A percentile compares a stretch with the other conserved stretches of the same genome.
These are phyloP conservation scores for Phorcus lineatus DNA, from an alignment of 2,888 invertebrate genomes.

Conservation along the genomic window DNA sequence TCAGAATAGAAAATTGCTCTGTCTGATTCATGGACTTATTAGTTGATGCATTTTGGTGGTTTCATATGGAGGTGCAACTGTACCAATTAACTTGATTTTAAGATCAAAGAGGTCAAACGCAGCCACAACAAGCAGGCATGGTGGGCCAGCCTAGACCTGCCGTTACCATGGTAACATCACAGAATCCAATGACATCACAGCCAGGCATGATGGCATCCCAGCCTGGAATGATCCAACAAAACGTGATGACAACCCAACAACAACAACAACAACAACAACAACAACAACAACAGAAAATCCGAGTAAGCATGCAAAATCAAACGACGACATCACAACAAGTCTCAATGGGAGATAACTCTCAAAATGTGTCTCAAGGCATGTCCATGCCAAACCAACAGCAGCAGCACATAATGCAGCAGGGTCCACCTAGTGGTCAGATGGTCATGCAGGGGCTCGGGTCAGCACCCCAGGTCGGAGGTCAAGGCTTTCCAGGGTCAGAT, in stretches of 20 bases:
- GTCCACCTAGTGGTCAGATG: slow-evolving; percentile 25
- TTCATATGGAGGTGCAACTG: too few relatives aligned
- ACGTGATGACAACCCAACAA: background rate
- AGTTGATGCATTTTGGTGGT: too few relatives aligned
- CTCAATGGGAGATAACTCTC: slow-evolving; percentile 23
- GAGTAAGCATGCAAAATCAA: background rate
- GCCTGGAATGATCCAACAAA: background rate
- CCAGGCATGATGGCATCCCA: background rate
- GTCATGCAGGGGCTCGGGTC: slow-evolving; percentile 32
- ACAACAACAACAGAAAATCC: slow-evolving; percentile 1
- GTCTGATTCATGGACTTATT: too few relatives aligned
- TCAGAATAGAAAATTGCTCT: too few relatives aligned
- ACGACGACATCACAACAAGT: background rate
- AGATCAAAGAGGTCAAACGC: background rate
- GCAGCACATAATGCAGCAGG: slow-evolving; percentile 1
- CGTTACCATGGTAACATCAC: slow-evolving; percentile 4
- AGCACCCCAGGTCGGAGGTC: slow-evolving; percentile 24
- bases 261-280: background rate
- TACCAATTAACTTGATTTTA: background rate
- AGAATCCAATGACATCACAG: slow-evolving; percentile 19
- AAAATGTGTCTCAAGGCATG: slow-evolving; percentile 25
- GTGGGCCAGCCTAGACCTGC: background rate
- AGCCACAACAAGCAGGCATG: background rate
- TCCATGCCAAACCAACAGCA: slow-evolving; percentile 28
- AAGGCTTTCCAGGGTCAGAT: slow-evolving; percentile 12